Evolutionary conservation across 2,797 vertebrate species (phyloP).

Genomic region (Limnodromus scolopaceus): DNA sequence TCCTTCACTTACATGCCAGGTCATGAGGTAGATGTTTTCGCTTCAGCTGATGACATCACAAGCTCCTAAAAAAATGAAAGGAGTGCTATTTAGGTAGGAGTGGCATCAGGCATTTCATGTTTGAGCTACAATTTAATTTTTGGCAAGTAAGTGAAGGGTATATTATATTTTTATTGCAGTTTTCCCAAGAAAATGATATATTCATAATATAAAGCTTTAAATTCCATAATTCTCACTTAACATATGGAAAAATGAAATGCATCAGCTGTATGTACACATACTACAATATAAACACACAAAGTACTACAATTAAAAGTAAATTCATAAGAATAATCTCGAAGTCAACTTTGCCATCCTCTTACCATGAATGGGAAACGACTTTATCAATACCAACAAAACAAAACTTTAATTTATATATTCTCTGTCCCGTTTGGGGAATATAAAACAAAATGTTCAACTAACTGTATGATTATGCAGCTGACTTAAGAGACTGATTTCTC

Average conservation of each 20-base stretch:
- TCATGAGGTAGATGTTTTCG: constrained; percentile 68
- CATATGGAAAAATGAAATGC: not conserved
- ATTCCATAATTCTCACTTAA: not conserved
- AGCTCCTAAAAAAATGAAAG: constrained; percentile 71
- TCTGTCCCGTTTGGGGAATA: not conserved
- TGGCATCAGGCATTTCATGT: constrained; percentile 44
- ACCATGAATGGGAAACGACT: not conserved
- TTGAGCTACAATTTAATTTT: not conserved
- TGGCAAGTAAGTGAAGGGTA: constrained; percentile 66
- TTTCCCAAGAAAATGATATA: not conserved
- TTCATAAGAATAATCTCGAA: not conserved
- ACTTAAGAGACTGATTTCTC: not conserved
- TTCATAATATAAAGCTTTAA: not conserved
- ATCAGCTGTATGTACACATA: not conserved
- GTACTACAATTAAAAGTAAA: not conserved
- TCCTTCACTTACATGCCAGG: constrained; percentile 67
- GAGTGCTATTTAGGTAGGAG: constrained; percentile 50
- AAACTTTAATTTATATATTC: not conserved
- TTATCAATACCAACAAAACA: not conserved
- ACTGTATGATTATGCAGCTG: not conserved
- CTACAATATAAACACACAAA: not conserved
- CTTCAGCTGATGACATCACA: constrained; percentile 72
- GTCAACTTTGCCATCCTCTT: not conserved
- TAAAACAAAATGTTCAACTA: not conserved
- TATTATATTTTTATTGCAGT: not conserved